These are phyloP conservation scores for Acanthaster planci DNA, from an alignment of 35 echinoderm and acorn worm species.

Conservation along the genomic window DNA sequence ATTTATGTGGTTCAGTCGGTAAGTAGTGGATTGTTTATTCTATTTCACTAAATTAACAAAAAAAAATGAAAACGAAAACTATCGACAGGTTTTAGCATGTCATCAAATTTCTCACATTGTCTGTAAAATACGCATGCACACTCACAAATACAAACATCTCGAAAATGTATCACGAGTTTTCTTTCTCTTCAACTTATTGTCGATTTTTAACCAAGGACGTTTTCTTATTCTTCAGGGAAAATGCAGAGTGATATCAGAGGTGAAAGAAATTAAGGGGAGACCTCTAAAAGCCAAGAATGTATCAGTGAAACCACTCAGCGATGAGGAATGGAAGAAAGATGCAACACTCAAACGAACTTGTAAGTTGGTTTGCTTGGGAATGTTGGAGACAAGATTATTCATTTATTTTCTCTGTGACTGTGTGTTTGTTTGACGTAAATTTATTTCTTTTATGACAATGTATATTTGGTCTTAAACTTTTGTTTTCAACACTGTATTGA, in stretches of 20 bases:
- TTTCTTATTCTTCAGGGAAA: conserved; percentile 48
- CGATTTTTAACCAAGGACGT: background rate
- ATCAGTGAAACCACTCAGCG: conserved; percentile 17
- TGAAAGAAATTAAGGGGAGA: conserved; percentile 40
- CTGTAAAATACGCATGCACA: background rate
- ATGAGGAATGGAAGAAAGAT: conserved; percentile 67
- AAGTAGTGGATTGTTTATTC: background rate
- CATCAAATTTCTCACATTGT: background rate
- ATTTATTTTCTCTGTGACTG: too few species aligned
- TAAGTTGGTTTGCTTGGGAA: conserved; percentile 19
- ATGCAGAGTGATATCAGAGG: conserved; percentile 61
- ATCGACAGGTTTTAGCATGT: too few species aligned
- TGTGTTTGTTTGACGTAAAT: background rate
- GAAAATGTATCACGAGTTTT: background rate
- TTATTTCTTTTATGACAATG: too few species aligned
- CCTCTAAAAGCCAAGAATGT: background rate
- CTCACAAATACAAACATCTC: background rate
- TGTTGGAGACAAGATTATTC: too few species aligned
- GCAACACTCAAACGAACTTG: conserved; percentile 58
- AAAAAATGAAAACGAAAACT: too few species aligned
- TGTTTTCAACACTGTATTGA: too few species aligned
- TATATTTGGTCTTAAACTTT: too few species aligned
- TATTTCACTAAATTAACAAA: background rate
- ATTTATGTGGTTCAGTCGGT: conserved; percentile 73
- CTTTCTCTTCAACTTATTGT: background rate